A percentile compares a stretch with the other conserved stretches of the same genome.
phyloP scores from a whole-genome alignment of 2,888 invertebrate species.

The Halocaridina rubra region DNA sequence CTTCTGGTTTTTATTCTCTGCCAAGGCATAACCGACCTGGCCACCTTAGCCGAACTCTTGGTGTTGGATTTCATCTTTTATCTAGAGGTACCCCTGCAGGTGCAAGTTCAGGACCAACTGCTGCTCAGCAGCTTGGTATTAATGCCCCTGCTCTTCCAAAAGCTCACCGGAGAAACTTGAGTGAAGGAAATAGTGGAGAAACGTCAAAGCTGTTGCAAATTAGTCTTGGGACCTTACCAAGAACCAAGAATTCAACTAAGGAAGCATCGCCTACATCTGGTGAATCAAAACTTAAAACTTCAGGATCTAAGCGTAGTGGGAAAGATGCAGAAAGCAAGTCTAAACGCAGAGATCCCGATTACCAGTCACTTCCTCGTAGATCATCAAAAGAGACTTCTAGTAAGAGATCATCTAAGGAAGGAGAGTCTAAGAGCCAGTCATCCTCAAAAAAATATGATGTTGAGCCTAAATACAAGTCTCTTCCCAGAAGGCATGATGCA shows the following conservation, averaged over 20 bases:
- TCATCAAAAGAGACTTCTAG: slow-evolving; percentile 17
- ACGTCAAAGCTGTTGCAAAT: neutral
- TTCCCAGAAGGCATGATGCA: slow-evolving; percentile 41
- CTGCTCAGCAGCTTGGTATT: slow-evolving; percentile 45
- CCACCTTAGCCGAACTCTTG: slow-evolving; percentile 32
- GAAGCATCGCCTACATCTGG: slow-evolving; percentile 19
- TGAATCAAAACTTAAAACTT: slow-evolving; percentile 39
- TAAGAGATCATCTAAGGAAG: slow-evolving; percentile 44
- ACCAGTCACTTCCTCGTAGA: slow-evolving; percentile 34
- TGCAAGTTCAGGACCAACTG: slow-evolving; percentile 28
- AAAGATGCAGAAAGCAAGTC: slow-evolving; percentile 47
- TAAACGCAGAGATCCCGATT: slow-evolving; percentile 45
- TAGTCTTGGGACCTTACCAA: neutral
- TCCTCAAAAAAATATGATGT: slow-evolving; percentile 37
- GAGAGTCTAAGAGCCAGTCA: slow-evolving; percentile 33
- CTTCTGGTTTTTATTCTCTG: slow-evolving; percentile 41
- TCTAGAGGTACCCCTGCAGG: slow-evolving; percentile 15
- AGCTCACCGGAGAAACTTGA: slow-evolving; percentile 40
- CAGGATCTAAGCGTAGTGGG: slow-evolving; percentile 29
- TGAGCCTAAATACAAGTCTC: slow-evolving; percentile 41
- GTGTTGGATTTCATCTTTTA: slow-evolving; percentile 42
- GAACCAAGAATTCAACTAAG: slow-evolving; percentile 14
- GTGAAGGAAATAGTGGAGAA: slow-evolving; percentile 33
- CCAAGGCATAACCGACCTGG: slow-evolving; percentile 48
- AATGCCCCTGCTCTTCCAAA: slow-evolving; percentile 43